Percentiles rank a stretch among this genome's conserved stretches.
These are phyloP conservation scores for Ptychodera flava DNA, from an alignment of 35 echinoderm and acorn worm species.

Conservation along the genomic window DNA sequence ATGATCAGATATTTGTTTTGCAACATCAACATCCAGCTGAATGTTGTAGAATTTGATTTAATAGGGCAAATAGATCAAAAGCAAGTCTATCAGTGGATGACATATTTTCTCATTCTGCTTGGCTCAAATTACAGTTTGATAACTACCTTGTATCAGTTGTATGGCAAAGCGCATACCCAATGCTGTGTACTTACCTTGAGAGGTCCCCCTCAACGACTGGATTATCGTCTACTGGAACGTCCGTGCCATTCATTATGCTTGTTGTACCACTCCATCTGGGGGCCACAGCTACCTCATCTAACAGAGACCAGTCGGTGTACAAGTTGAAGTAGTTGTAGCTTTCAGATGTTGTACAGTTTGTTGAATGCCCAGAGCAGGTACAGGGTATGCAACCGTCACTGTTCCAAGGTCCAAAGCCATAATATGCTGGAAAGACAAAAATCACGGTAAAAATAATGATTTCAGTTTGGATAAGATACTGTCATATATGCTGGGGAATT, in stretches of 20 bases:
- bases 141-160: constrained; percentile 59
- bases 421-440: constrained; percentile 42
- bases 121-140: neutral
- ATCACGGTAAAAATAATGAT: neutral
- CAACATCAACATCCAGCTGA: no score
- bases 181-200: neutral
- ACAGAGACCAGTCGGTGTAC: constrained; percentile 59
- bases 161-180: no score
- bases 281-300: constrained; percentile 43
- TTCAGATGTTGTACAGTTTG: constrained; percentile 52
- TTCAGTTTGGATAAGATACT: constrained; percentile 8
- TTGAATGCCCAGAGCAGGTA: constrained; percentile 68
- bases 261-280: constrained; percentile 66
- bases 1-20: no score
- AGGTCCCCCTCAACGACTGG: constrained; percentile 34
- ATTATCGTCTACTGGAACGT: constrained; percentile 16
- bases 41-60: no score
- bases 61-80: neutral
- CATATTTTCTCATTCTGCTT: neutral
- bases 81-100: neutral
- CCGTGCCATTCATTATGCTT: neutral
- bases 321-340: constrained; percentile 37
- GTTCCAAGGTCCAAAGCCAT: constrained; percentile 82
- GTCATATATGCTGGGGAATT: no score
- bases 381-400: constrained; percentile 75